phyloP scores from a whole-genome alignment of 2,888 invertebrate genomes.

The Globia sparganii region DNA sequence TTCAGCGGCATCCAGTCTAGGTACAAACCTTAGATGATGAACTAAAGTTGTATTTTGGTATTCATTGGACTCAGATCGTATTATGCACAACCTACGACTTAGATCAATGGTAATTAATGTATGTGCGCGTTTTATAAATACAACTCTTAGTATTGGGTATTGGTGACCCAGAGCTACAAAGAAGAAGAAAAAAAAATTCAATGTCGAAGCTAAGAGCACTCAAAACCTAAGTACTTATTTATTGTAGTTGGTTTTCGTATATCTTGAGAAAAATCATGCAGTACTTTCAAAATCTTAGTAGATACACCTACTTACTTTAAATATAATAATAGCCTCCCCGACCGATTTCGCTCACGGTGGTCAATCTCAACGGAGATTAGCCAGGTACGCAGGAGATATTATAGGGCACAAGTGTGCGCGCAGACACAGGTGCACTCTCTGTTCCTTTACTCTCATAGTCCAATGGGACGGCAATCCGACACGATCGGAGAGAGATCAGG shows the following conservation, averaged over 20 bases:
- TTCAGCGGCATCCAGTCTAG: background rate
- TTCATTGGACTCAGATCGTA: background rate
- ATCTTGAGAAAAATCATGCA: background rate
- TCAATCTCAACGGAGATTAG: no score
- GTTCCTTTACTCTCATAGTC: no score
- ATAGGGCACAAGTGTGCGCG: no score
- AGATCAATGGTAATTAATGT: background rate
- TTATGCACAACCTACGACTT: no score
- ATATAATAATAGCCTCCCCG: no score
- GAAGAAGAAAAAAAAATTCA: background rate
- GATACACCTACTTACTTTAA: background rate
- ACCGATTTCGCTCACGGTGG: no score
- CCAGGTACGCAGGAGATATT: no score
- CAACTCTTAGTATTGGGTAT: no score
- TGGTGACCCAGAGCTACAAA: background rate
- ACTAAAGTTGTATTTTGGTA: background rate
- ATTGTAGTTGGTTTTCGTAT: background rate
- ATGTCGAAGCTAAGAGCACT: background rate
- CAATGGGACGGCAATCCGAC: no score
- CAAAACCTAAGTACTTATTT: no score
- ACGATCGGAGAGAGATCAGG: no score
- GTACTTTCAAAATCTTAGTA: background rate
- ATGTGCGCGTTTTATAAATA: background rate
- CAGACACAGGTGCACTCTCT: no score
- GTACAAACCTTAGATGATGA: background rate